phyloP scores from a whole-genome alignment of 2,888 invertebrate genomes.

The Agrochola litura region DNA sequence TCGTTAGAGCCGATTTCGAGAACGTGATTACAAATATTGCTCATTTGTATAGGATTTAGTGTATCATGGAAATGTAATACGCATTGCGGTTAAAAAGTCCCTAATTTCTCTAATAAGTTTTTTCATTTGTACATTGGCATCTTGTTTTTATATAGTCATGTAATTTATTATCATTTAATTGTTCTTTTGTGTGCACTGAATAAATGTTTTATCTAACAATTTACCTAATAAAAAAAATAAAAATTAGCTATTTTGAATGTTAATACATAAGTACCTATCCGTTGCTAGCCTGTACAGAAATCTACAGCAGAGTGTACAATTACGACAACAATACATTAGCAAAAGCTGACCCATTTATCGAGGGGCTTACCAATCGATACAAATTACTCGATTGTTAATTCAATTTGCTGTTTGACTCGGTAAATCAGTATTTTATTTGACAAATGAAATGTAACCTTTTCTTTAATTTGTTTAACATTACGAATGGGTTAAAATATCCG shows the following conservation, averaged over 20 bases:
- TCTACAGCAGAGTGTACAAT: not conserved
- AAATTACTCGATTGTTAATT: conserved; percentile 16
- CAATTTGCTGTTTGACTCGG: not conserved
- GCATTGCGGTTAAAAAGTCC: no score
- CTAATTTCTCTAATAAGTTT: no score
- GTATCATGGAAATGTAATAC: no score
- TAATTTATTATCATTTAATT: no score
- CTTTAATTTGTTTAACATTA: not conserved
- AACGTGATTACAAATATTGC: no score
- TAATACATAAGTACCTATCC: not conserved
- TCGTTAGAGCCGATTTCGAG: no score
- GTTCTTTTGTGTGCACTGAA: no score
- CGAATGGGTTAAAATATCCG: not conserved
- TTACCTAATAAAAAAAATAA: no score
- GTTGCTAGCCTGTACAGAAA: conserved; percentile 10
- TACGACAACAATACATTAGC: conserved; percentile 22
- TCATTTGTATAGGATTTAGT: no score
- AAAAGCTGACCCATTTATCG: conserved; percentile 27
- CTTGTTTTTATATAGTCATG: no score
- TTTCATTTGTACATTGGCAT: no score
- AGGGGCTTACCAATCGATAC: conserved; percentile 28
- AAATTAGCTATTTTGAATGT: not conserved
- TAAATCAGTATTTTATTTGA: not conserved
- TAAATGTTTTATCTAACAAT: no score
- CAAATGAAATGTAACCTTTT: not conserved